Conservation (phyloP, 2,888 invertebrate genomes). For the Sinotaia quadrata region DNA sequence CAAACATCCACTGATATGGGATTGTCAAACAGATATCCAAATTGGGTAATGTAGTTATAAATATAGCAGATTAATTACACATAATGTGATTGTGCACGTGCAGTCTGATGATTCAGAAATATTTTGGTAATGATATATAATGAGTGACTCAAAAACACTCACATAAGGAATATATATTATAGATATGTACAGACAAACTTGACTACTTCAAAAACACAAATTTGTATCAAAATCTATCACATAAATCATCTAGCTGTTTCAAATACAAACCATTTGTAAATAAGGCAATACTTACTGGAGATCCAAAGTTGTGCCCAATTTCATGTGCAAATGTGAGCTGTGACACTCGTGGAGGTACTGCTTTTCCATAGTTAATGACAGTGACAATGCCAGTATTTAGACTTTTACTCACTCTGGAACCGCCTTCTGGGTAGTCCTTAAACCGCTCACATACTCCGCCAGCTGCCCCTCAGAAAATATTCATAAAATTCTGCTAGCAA, state of each 20-base stretch:
- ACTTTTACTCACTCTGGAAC: conserved; percentile 93
- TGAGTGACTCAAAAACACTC: not conserved
- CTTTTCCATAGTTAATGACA: conserved; percentile 97
- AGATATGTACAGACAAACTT: conserved; percentile 1
- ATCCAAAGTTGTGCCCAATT: conserved; percentile 98
- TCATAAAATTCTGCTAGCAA: not conserved
- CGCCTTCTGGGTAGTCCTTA: conserved; percentile 88
- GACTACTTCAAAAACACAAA: conserved; percentile 5
- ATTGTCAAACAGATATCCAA: no score
- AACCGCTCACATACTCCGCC: conserved; percentile 99
- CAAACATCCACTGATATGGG: no score
- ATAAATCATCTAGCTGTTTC: not conserved
- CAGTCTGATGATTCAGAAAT: no score
- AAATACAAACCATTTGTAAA: not conserved
- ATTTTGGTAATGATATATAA: conserved; percentile 2
- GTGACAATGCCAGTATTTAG: conserved; percentile 99
- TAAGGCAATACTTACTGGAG: conserved; percentile 53
- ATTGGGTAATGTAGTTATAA: no score
- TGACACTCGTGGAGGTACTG: conserved; percentile 97
- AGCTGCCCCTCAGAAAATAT: conserved; percentile 82
- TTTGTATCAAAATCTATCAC: no score
- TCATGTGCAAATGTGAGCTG: conserved; percentile 98
- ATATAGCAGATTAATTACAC: no score
- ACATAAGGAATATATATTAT: not conserved
- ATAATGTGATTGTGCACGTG: no score